Conservation (phyloP, 2,113 vertebrate genomes). For the Perca schrenkii region DNA sequence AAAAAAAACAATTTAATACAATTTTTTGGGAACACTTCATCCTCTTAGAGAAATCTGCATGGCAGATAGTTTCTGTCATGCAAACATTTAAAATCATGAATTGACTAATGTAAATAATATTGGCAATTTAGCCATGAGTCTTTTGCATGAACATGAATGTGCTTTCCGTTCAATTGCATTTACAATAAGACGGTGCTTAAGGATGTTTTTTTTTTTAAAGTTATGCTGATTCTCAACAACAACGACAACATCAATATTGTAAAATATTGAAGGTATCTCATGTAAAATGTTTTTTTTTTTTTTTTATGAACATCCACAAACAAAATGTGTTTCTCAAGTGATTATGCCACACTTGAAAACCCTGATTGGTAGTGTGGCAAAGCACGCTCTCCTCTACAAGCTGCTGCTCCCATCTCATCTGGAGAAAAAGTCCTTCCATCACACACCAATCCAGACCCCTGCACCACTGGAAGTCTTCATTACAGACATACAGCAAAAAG, state of each 20-base stretch:
- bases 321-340: slow-evolving; percentile 46
- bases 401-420: slow-evolving; percentile 35
- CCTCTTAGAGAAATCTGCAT: not conserved
- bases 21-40: not conserved
- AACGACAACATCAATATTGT: not conserved
- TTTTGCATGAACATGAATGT: slow-evolving; percentile 47
- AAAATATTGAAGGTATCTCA: slow-evolving; percentile 7
- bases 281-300: slow-evolving; percentile 10
- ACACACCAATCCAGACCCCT: slow-evolving; percentile 1
- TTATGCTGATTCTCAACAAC: not conserved
- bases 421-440: slow-evolving; percentile 17
- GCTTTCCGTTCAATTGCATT: not conserved
- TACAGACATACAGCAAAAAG: slow-evolving; percentile 16
- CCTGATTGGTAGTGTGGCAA: slow-evolving; percentile 43
- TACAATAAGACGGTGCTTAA: not conserved
- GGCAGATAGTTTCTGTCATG: slow-evolving; percentile 7
- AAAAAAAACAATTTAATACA: not conserved
- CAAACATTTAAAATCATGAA: not conserved
- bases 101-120: slow-evolving; percentile 8
- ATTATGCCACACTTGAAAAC: slow-evolving; percentile 38
- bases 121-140: slow-evolving; percentile 23
- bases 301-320: slow-evolving; percentile 14
- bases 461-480: slow-evolving; percentile 19
- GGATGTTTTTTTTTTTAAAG: not conserved
- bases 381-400: slow-evolving; percentile 33